Evolutionary conservation across 2,113 vertebrate genomes (phyloP).

Genomic region (Myxocyprinus asiaticus): DNA sequence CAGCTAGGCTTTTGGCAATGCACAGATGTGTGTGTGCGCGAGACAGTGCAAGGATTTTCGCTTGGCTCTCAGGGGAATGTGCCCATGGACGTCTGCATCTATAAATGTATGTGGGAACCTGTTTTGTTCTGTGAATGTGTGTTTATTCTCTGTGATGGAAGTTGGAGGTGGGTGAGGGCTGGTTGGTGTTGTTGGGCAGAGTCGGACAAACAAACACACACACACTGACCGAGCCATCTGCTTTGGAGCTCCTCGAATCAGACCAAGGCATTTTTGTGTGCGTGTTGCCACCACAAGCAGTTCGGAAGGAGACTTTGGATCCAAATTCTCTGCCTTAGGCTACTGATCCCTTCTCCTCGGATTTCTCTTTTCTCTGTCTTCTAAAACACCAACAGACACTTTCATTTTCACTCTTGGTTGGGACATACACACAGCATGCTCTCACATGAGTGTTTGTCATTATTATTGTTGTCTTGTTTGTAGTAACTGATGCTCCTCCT

Average conservation of each 20-base stretch:
- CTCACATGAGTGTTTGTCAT: not conserved
- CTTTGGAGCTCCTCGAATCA: too few species aligned
- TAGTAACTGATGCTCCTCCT: constrained; percentile 1
- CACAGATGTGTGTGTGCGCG: not conserved
- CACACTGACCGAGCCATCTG: not conserved
- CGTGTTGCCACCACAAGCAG: not conserved
- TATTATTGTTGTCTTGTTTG: constrained; percentile 20
- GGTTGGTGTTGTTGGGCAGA: constrained; percentile 20
- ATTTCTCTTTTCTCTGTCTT: constrained; percentile 6
- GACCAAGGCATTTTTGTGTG: not conserved
- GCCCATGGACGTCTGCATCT: not conserved
- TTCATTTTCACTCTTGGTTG: not conserved
- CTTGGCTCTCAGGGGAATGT: constrained; percentile 5
- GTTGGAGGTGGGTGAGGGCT: not conserved
- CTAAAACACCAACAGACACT: not conserved
- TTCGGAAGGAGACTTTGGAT: not conserved
- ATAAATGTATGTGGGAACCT: constrained; percentile 6
- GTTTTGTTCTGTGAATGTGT: not conserved
- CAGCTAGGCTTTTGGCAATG: constrained; percentile 38
- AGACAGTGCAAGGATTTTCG: constrained; percentile 2
- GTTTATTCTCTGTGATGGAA: constrained; percentile 30
- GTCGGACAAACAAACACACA: constrained; percentile 5
- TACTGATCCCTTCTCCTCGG: not conserved
- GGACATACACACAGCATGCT: not conserved
- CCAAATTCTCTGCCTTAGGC: too few species aligned